Conservation (phyloP, 1,140 invertebrate genomes). For the Magallana angulata region DNA sequence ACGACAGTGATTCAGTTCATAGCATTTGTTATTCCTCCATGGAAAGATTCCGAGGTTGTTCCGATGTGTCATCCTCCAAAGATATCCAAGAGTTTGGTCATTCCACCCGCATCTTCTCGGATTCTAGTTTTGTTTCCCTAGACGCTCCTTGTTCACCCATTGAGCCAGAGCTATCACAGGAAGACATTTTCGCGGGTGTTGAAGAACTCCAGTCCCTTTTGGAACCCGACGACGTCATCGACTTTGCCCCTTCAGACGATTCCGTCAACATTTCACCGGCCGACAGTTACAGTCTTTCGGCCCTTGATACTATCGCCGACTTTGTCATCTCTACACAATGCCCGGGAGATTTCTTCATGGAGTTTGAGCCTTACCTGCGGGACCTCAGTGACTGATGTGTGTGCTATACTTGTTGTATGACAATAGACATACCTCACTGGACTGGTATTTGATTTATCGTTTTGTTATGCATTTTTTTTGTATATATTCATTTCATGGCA, state of each 20-base stretch:
- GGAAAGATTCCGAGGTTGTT: background rate
- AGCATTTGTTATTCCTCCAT: background rate
- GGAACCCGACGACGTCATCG: slow-evolving; percentile 10
- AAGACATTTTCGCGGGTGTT: background rate
- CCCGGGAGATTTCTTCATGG: background rate
- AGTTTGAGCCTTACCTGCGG: background rate
- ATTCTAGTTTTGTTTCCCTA: background rate
- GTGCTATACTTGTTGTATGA: too few relatives aligned
- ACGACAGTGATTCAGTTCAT: slow-evolving; percentile 19
- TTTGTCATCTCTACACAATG: background rate
- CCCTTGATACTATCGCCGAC: background rate
- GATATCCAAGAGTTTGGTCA: background rate
- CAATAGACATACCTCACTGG: too few relatives aligned
- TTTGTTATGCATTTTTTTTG: background rate
- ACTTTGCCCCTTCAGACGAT: background rate
- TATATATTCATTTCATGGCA: background rate
- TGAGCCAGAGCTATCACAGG: background rate
- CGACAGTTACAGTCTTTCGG: background rate
- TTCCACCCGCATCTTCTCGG: background rate
- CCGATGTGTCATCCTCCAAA: slow-evolving; percentile 1
- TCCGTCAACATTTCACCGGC: background rate
- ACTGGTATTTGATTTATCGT: background rate
- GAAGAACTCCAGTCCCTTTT: slow-evolving; percentile 3
- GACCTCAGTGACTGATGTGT: background rate
- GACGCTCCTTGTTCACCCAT: background rate